Percentiles rank a stretch among this genome's conserved stretches.
Evolutionary conservation across 2,113 vertebrate genomes (phyloP).

Genomic region (Aphelocoma coerulescens): DNA sequence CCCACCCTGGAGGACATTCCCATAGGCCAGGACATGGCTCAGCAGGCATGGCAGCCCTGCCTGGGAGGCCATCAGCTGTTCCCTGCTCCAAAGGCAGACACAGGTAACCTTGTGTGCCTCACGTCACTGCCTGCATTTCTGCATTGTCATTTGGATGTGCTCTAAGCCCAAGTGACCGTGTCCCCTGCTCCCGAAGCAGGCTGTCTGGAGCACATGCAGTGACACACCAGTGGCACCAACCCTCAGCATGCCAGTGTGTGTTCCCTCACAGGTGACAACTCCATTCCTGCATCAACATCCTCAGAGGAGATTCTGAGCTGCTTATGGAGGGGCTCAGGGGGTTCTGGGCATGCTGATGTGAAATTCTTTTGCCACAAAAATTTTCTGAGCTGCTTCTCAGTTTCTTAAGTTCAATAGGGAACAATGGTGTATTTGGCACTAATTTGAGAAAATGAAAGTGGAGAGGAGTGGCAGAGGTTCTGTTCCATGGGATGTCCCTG

Average conservation of each 20-base stretch:
- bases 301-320: not conserved
- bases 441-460: not conserved
- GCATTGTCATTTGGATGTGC: not conserved
- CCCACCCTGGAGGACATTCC: too few relatives aligned
- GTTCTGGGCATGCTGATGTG: not conserved
- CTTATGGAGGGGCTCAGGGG: not conserved
- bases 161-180: not conserved
- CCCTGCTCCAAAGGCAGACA: not conserved
- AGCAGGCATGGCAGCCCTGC: not conserved
- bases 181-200: not conserved
- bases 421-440: accelerated
- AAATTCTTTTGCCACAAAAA: not conserved
- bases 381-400: not conserved
- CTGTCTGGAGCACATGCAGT: not conserved
- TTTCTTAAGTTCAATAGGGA: not conserved
- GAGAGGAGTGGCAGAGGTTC: not conserved
- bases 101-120: not conserved
- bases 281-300: not conserved
- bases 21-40: not conserved
- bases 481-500: accelerated
- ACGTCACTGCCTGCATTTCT: accelerated
- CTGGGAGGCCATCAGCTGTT: not conserved
- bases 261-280: accelerated
- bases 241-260: accelerated
- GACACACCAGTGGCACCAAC: not conserved